Evolutionary conservation across 1,140 invertebrate species (phyloP), one percentile per base, ranked within the genome.

Genomic region (Drosophila ogumai): DNA sequence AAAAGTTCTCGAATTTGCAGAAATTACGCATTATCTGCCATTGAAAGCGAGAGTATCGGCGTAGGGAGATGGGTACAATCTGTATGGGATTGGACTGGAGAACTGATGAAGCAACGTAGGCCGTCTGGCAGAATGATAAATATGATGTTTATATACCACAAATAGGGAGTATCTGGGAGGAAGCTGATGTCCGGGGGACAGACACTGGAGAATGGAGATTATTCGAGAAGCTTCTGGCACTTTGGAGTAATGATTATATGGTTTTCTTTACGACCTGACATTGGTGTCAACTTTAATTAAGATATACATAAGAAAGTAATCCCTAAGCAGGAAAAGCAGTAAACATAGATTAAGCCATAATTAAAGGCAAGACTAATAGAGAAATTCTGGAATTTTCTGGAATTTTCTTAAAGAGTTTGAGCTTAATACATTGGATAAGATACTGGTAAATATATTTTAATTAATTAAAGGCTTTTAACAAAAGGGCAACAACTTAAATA

Each of bases 1-100:
- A 67, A 50, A 65, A 72, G 58, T 86, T 87, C 82, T 87, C 49
- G 82, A 87, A 88, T 59, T 61, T 43, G 19, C 79, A 64, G 69
- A 60, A 41, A 65, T 64, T 65, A 81, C 78, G 44, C 72, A 52
- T 49, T 76, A 76, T 66, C 54, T 75, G 34, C 28, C 54, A 41
- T 52, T 59, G 73, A 76, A 76, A 76, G 74, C 38, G 61, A 76
- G 47, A 76, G 72, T 75, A 50, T 65, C 68, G 57, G 34, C 67
- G 10, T 36, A 19, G 66, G 43, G 31, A 67, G 67, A 67, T 63
- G 55, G 25, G 36, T 12, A 36, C 17, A 49, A 52, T 50, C 13
- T 38, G 6, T 3, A 13, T 22, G 46, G 47, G 63, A 31, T 32
- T 38, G 66, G 31, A 31, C 2, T 22, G 17, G 34, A 6, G 50